Percentiles rank a stretch among this genome's conserved stretches.
Evolutionary conservation across 2,888 invertebrate genomes (phyloP).

Genomic region (Blera fallax): DNA sequence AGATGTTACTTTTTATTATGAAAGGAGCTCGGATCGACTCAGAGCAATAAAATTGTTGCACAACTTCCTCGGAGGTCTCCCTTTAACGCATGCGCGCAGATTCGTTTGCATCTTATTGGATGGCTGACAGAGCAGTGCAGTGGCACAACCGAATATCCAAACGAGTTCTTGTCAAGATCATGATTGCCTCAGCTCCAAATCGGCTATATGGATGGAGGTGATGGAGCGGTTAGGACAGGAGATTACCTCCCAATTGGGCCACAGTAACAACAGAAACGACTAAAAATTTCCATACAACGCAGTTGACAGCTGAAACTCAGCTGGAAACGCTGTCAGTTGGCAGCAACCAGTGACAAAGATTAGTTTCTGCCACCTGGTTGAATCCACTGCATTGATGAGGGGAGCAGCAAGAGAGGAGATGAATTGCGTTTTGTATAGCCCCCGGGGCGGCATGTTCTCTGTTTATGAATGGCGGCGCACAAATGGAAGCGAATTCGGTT

Average conservation of each 20-base stretch:
- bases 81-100: slow-evolving; percentile 35
- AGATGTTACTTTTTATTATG: slow-evolving; percentile 12
- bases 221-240: slow-evolving; percentile 37
- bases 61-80: slow-evolving; percentile 71
- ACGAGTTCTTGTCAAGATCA: slow-evolving; percentile 67
- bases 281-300: slow-evolving; percentile 46
- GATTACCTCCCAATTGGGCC: slow-evolving; percentile 51
- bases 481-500: slow-evolving; percentile 38
- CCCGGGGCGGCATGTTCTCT: slow-evolving; percentile 46
- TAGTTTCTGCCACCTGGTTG: slow-evolving; percentile 69
- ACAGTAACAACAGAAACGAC: slow-evolving; percentile 34
- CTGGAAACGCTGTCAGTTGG: slow-evolving; percentile 68
- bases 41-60: slow-evolving; percentile 42
- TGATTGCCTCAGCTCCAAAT: slow-evolving; percentile 40
- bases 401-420: background rate
- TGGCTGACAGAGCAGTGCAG: slow-evolving; percentile 13
- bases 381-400: background rate
- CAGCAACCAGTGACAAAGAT: slow-evolving; percentile 68
- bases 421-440: slow-evolving; percentile 32
- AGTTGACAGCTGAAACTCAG: slow-evolving; percentile 65
- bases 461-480: slow-evolving; percentile 63
- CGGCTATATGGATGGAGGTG: slow-evolving; percentile 7
- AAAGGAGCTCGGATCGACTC: background rate
- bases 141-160: slow-evolving; percentile 40
- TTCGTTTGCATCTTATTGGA: background rate